Percentiles rank a stretch among this genome's conserved stretches.
These are phyloP conservation scores for Siphamia tubifer DNA, from an alignment of 2,113 vertebrate species.

Conservation along the genomic window DNA sequence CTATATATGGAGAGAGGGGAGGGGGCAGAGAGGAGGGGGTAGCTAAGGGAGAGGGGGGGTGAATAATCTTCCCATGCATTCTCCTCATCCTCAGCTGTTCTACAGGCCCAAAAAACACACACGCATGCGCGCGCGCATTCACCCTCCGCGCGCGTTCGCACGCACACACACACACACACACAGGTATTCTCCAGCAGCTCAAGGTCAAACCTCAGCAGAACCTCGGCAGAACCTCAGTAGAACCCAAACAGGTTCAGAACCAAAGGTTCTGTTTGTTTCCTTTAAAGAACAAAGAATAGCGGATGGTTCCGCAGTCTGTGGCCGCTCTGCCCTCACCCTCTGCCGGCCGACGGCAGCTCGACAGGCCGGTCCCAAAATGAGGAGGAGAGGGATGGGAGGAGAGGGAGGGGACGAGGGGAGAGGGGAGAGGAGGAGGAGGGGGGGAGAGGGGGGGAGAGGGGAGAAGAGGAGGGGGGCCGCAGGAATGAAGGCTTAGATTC, in stretches of 20 bases:
- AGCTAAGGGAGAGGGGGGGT: too few species aligned
- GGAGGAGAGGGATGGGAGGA: conserved; percentile 77
- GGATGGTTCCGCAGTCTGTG: conserved; percentile 40
- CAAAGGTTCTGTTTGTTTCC: background rate
- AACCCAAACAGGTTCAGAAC: too few species aligned
- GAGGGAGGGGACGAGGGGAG: conserved; percentile 15
- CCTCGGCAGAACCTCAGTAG: conserved; percentile 31
- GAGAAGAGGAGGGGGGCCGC: conserved; percentile 35
- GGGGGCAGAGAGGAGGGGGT: background rate
- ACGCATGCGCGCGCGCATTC: background rate
- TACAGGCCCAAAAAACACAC: conserved; percentile 32
- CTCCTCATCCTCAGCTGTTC: conserved; percentile 42
- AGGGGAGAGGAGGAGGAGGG: conserved; percentile 74
- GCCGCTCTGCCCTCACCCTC: conserved; percentile 49
- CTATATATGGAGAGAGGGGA: background rate
- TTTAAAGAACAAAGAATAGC: conserved; percentile 53
- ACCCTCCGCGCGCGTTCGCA: too few species aligned
- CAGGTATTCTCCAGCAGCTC: conserved; percentile 65
- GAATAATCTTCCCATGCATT: conserved; percentile 19
- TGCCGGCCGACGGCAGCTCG: conserved; percentile 39
- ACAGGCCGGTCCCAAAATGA: conserved; percentile 49
- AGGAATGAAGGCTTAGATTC: conserved; percentile 63
- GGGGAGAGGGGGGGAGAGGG: conserved; percentile 62
- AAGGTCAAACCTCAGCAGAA: conserved; percentile 68
- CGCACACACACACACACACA: background rate